Base-by-base conservation (phyloP, 2,797 vertebrate genomes). In the Neopelma chrysocephalum region DNA sequence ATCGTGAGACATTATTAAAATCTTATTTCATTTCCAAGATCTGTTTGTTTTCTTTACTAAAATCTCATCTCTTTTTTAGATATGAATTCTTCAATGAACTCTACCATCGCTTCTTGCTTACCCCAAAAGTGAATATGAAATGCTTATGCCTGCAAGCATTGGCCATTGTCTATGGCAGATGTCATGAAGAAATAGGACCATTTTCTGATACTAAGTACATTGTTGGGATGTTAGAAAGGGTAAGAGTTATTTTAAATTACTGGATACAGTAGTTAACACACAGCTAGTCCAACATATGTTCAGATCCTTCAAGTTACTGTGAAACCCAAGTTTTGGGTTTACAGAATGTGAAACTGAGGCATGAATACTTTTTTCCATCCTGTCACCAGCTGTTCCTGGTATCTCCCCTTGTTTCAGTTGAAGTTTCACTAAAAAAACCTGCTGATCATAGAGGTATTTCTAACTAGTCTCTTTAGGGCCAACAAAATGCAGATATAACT, bases 11-110 rank as follows among this genome's bases (percentile, higher is more conserved):
- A n/a, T 8, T 91, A 45, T 82, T 58, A 77, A 70, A 71, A 45
- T 66, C 62, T 12, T 82, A 2, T 58, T 20, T 93, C 32, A 23
- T 38, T 92, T 72, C 53, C 77, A 40, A 38, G 29, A n/a, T 19
- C 42, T 12, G 3, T 65, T 76, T 93, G 43, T 89, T 86, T 95
- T 48, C 27, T 91, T 66, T 43, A 5, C 62, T 88, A 73, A 97
- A 65, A 92, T 89, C 66, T 82, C 38, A 78, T 61, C 57, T 91
- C 26, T 91, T 34, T 85, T 82, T 54, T 90, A 99, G 99, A 79
- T 99, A 99, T 1, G 99, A 99, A 96, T 99, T 99, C 97, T 99
- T 99, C 97, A 99, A 99, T 93, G 99, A 99, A 56, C 98, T 99
- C 72, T 99, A 99, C 97, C 99, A 99, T 95, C 99, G 99, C 58